These are phyloP conservation scores for Prietella phreatophila DNA, from an alignment of 2,113 vertebrate genomes.

Conservation along the genomic window DNA sequence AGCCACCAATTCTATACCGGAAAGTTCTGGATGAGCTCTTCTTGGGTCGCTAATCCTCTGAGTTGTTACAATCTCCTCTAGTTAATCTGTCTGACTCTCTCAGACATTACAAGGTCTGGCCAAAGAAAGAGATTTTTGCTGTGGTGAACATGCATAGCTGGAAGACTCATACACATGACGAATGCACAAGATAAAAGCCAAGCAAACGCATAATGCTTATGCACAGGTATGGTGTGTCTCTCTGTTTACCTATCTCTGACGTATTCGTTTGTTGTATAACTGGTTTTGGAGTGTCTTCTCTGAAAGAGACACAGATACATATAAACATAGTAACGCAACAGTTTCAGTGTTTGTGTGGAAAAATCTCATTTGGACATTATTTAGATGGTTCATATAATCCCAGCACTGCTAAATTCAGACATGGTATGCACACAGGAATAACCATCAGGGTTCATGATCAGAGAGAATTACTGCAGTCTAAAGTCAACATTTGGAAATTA, in stretches of 20 bases:
- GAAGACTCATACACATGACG: background rate
- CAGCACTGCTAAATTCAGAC: background rate
- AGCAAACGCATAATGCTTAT: background rate
- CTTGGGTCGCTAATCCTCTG: slow-evolving; percentile 3
- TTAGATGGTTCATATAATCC: slow-evolving; percentile 8
- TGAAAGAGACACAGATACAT: background rate
- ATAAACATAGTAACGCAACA: slow-evolving; percentile 1
- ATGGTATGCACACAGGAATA: slow-evolving; percentile 14
- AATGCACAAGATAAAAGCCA: background rate
- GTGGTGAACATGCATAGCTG: background rate
- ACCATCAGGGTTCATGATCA: slow-evolving; percentile 26
- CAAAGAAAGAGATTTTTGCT: background rate
- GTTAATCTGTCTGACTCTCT: slow-evolving; percentile 35
- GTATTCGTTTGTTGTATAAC: background rate
- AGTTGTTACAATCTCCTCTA: slow-evolving; percentile 5
- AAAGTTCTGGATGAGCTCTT: slow-evolving; percentile 18
- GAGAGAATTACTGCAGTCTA: slow-evolving; percentile 15
- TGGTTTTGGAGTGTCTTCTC: background rate
- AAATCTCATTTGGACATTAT: background rate
- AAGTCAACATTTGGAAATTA: slow-evolving; percentile 38
- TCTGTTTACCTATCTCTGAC: background rate
- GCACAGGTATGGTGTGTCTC: background rate
- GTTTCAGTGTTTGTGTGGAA: slow-evolving; percentile 18
- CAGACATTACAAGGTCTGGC: slow-evolving; percentile 25
- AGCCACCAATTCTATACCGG: slow-evolving; percentile 12